These are phyloP conservation scores for Thaumatotibia leucotreta DNA, from an alignment of 1,140 invertebrate species.

Conservation along the genomic window DNA sequence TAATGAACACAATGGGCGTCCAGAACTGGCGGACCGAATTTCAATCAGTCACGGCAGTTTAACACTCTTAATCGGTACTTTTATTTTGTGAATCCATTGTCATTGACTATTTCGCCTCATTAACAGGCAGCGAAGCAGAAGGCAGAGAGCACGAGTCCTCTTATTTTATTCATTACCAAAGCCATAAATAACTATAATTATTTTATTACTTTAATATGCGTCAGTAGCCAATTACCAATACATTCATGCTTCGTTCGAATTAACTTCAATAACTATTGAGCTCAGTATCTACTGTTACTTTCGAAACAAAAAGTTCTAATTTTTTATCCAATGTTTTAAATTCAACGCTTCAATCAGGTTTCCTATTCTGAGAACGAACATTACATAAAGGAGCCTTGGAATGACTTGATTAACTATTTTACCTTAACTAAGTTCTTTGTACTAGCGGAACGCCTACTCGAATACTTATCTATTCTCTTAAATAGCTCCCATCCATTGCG, in stretches of 20 bases:
- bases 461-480: neutral
- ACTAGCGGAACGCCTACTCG: neutral
- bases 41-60: slow-evolving; percentile 68
- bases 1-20: slow-evolving; percentile 51
- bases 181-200: slow-evolving; percentile 57
- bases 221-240: neutral
- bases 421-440: neutral
- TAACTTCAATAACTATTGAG: neutral
- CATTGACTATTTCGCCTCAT: slow-evolving; percentile 70
- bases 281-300: neutral
- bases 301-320: neutral
- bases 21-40: slow-evolving; percentile 54
- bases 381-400: neutral
- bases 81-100: slow-evolving; percentile 54
- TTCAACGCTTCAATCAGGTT: neutral
- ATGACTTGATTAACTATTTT: slow-evolving; percentile 9
- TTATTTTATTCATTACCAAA: slow-evolving; percentile 45
- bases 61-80: slow-evolving; percentile 69
- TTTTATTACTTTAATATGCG: slow-evolving; percentile 32
- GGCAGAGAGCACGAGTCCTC: slow-evolving; percentile 37
- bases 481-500: neutral
- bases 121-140: slow-evolving; percentile 63
- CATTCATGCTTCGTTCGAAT: neutral
- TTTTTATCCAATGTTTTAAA: slow-evolving; percentile 4
- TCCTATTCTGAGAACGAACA: neutral